Evolutionary conservation across 1,140 invertebrate genomes (phyloP).

Genomic region (Magallana gigas): DNA sequence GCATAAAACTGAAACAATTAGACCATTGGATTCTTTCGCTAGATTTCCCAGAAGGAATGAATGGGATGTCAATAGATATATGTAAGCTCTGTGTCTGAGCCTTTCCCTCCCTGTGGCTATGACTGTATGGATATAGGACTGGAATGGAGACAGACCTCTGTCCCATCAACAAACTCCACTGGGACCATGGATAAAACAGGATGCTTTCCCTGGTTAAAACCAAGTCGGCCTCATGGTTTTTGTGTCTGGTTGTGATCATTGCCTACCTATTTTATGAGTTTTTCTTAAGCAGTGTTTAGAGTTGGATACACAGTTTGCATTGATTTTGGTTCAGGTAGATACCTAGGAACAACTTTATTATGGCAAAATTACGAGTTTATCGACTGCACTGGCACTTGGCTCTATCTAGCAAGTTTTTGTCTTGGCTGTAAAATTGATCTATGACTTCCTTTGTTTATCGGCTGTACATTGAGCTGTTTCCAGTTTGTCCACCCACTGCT

Average conservation of each 20-base stretch:
- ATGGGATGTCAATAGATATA: conserved; percentile 12
- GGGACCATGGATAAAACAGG: background rate
- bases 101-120: background rate
- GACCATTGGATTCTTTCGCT: background rate
- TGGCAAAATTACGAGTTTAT: conserved; percentile 36
- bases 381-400: background rate
- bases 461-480: background rate
- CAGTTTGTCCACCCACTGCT: conserved; percentile 16
- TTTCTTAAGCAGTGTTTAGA: background rate
- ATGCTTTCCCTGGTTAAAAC: background rate
- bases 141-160: background rate
- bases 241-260: background rate
- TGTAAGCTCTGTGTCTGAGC: background rate
- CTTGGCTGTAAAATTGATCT: conserved; percentile 19
- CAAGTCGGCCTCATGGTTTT: background rate
- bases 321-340: conserved; percentile 35
- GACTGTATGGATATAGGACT: background rate
- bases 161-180: background rate
- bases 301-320: conserved; percentile 3
- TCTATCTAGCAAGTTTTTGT: background rate
- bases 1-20: conserved; percentile 16
- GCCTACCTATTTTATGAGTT: conserved; percentile 1
- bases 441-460: conserved; percentile 13
- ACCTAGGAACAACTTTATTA: conserved; percentile 15
- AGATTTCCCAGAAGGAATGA: conserved; percentile 24